phyloP scores from a whole-genome alignment of 2,113 vertebrate species.

The Rhinoptilus africanus region DNA sequence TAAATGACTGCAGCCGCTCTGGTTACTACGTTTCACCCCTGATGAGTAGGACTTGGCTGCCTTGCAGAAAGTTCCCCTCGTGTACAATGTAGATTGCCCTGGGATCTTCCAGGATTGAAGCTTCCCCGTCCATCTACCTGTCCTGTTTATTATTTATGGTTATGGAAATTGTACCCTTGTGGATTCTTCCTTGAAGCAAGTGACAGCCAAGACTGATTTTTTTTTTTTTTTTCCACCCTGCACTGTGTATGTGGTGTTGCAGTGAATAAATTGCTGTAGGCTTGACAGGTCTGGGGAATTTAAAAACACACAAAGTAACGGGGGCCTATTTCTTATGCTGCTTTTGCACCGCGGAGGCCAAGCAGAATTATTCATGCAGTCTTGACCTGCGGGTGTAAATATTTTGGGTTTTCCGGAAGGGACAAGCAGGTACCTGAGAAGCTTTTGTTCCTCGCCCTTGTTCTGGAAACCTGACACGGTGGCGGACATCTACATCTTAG shows the following conservation, averaged over 20 bases:
- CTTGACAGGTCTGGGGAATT: background rate
- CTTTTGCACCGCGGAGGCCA: background rate
- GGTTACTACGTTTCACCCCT: background rate
- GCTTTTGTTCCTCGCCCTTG: background rate
- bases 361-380: background rate
- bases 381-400: background rate
- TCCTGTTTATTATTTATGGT: conserved; percentile 9
- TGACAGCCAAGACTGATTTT: background rate
- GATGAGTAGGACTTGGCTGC: background rate
- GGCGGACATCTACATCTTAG: rapidly evolving
- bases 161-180: background rate
- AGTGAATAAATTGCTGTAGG: background rate
- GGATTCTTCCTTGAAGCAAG: background rate
- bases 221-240: background rate
- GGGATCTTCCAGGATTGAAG: background rate
- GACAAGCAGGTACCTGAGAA: background rate
- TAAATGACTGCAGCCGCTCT: background rate
- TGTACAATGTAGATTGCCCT: background rate
- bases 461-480: background rate
- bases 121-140: background rate
- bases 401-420: background rate
- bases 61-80: background rate
- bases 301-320: background rate
- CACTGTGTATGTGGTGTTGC: background rate
- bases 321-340: background rate